Evolutionary conservation across 2,113 vertebrate species (phyloP), one percentile per base, ranked within the genome.

Genomic region (Montifringilla adamsi): DNA sequence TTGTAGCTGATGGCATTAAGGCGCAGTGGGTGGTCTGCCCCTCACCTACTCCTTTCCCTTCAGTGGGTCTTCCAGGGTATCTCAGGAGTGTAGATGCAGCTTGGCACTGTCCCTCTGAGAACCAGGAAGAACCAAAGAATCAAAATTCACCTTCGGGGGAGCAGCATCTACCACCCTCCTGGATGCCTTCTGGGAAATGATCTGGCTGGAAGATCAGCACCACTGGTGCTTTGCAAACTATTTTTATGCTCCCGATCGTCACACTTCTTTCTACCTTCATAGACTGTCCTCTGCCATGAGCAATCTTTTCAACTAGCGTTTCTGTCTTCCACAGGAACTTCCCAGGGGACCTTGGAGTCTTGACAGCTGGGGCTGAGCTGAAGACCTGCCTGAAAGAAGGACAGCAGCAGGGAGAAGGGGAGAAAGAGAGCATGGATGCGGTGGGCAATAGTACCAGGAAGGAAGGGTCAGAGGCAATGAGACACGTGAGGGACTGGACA

Each of bases 101-200:
- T 73, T 13, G 0, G 16, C 35, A 49, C 22, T 1, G 0, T 43
- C 15, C 15, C 8, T 39, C 12, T 0, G 0, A 89, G 44, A 76
- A 60, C 17, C 9, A 33, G 26, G 27, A 35, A 62, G 46, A 4
- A 0, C 17, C 18, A 33, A 68, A 56, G 35, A 14, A 66, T 6
- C 10, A 80, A 64, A 91, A 69, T 52, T 59, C 49, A 28, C 13
- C 47, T 44, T 43, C 30, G 35, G 9, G 17, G 20, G 33, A 15
- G 26, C 33, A 55, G 53, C 16, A 15, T 26, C 55, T 60, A 17
- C 20, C 35, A 77, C 28, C 6, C 28, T 87, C 50, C 24, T 44
- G 27, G 27, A 19, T 33, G 44, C 13, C 19, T 46, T 76, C 53
- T 87, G 39, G 33, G 15, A 83, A n/a, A n/a, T 63, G 21, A 59